Base-by-base conservation (phyloP, 2,888 invertebrate genomes). In the Aleiodes leptofemur region DNA sequence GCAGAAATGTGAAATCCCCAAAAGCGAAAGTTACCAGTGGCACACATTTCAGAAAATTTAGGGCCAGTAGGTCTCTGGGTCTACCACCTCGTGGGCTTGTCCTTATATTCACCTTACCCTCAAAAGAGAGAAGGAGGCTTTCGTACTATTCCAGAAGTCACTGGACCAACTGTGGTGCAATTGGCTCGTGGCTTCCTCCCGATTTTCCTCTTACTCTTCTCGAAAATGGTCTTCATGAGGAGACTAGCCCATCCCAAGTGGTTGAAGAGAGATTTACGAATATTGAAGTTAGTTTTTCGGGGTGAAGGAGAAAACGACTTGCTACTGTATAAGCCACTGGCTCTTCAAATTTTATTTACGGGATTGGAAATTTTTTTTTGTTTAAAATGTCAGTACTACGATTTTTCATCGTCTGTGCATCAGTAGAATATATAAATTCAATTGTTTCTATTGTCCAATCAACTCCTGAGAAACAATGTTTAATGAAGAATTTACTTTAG, bases 11-110 rank as follows among this genome's bases (percentile, higher is more conserved):
- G 14, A 16, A 57, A 51, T 31, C 64, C 38, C 9, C 56, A 69
- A 55, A 61, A 55, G 51, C 13, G 29, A 68, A 61, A 57, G 61
- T 51, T 59, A 59, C 72, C 74, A 71, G 78, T 83, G 83, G 81
- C 83, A 82, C 79, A 79, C 79, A 80, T 83, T 82, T 83, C 34
- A 8, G 73, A 78, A 80, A 81, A 82, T 81, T 83, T 79, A 80
- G 80, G 80, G 78, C 80, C 79, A 82, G 73, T 82, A 73, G 82
- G 82, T 81, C 79, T 80, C 76, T 80, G 78, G 81, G 80, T 64
- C 74, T 76, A 74, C 74, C 55, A 53, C 48, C 48, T 70, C 70
- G 64, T 70, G 66, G 59, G 43, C 55, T 55, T 9, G 51, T 59
- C 50, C 16, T 50, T 71, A 16, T 50, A 50, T 50, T 31, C 43